Conservation (phyloP, 2,888 invertebrate species). For the Schrankia costaestrigalis region DNA sequence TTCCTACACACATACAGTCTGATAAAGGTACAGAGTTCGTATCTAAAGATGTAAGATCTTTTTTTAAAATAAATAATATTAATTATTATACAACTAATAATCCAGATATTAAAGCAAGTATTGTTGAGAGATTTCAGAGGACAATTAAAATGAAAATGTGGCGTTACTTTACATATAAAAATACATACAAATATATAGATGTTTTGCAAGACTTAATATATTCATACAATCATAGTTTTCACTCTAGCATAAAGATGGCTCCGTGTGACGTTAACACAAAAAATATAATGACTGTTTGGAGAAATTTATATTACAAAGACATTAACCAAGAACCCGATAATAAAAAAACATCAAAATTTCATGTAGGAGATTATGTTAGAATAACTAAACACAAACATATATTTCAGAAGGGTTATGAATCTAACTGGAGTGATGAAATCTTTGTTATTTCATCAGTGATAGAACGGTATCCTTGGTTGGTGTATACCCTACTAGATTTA, state of each 20-base stretch:
- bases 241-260: no score
- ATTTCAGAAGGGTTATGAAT: constrained; percentile 33
- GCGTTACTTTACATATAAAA: constrained; percentile 20
- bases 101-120: constrained; percentile 28
- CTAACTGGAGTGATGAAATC: constrained; percentile 37
- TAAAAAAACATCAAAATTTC: constrained; percentile 6
- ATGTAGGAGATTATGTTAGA: constrained; percentile 13
- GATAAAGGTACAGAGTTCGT: no score
- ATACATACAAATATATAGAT: no score
- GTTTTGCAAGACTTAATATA: no score
- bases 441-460: constrained; percentile 20
- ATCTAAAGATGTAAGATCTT: no score
- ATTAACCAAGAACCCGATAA: neutral
- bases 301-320: constrained; percentile 10
- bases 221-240: no score
- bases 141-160: constrained; percentile 32
- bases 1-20: no score
- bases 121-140: constrained; percentile 30
- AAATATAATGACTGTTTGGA: constrained; percentile 22
- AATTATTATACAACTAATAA: constrained; percentile 24
- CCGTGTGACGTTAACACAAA: no score
- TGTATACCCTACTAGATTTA: neutral
- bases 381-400: constrained; percentile 32
- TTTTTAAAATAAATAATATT: constrained; percentile 8
- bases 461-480: constrained; percentile 6